Conservation (phyloP, 2,888 invertebrate species). For the Amphipoea lucens region DNA sequence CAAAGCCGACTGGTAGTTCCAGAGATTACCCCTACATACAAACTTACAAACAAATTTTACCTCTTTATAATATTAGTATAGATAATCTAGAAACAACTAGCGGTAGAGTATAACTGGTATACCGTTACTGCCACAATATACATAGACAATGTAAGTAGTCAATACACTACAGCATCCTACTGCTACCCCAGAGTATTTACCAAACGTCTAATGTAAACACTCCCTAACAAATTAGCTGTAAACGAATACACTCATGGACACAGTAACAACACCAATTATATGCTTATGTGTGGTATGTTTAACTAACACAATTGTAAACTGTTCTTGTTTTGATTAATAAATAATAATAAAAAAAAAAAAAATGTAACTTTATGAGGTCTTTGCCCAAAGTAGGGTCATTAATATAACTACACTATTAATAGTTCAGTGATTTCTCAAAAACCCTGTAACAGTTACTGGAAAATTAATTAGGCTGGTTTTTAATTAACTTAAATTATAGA, state of each 20-base stretch:
- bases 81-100: not conserved
- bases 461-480: slow-evolving; percentile 24
- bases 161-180: not conserved
- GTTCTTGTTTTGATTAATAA: too few relatives aligned
- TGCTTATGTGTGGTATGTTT: too few relatives aligned
- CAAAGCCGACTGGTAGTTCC: too few relatives aligned
- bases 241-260: slow-evolving; percentile 7
- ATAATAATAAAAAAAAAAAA: too few relatives aligned
- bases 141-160: not conserved
- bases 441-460: slow-evolving; percentile 5
- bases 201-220: slow-evolving; percentile 6
- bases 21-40: too few relatives aligned
- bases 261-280: slow-evolving; percentile 38
- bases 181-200: not conserved
- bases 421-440: slow-evolving; percentile 21
- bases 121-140: slow-evolving; percentile 6
- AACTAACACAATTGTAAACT: too few relatives aligned
- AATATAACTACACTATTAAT: slow-evolving; percentile 33
- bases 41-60: too few relatives aligned
- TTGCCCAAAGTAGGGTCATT: slow-evolving; percentile 38
- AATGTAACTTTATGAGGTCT: slow-evolving; percentile 55
- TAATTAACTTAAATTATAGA: slow-evolving; percentile 35
- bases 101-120: not conserved
- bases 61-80: too few relatives aligned
- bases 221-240: not conserved